Percentiles rank a stretch among this genome's conserved stretches.
These are phyloP conservation scores for Gnathonemus echidnorhynchus DNA, from an alignment of 2,113 vertebrate species.

Conservation along the genomic window DNA sequence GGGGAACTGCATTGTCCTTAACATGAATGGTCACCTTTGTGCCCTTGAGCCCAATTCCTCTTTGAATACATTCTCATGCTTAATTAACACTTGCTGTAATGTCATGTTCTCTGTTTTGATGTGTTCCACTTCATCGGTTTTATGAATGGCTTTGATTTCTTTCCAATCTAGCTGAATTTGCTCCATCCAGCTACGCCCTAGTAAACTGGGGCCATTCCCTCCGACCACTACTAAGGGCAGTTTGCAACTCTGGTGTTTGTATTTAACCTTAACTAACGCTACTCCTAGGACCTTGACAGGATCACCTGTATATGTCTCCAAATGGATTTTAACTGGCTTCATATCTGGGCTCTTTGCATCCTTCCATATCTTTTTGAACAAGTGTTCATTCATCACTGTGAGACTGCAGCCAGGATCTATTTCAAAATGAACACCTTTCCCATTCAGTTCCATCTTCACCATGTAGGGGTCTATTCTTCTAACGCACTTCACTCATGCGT, in stretches of 20 bases:
- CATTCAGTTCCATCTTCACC: not conserved
- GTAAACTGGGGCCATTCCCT: not conserved
- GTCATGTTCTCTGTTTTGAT: too few relatives aligned
- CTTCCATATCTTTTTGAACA: not conserved
- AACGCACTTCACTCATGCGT: not conserved
- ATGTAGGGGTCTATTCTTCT: constrained; percentile 7
- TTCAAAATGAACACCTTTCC: not conserved
- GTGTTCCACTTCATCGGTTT: too few relatives aligned
- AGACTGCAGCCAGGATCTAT: constrained; percentile 11
- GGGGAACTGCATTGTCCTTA: too few relatives aligned
- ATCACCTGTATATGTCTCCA: constrained; percentile 17
- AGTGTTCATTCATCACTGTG: not conserved
- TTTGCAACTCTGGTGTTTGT: too few relatives aligned
- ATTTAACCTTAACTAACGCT: not conserved
- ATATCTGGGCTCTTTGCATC: not conserved
- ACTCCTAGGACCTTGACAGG: not conserved
- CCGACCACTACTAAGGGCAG: too few relatives aligned
- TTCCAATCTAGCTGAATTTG: too few relatives aligned
- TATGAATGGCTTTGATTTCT: too few relatives aligned
- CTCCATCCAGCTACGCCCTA: too few relatives aligned
- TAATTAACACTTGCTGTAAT: too few relatives aligned
- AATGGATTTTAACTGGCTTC: not conserved
- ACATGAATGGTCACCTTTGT: too few relatives aligned
- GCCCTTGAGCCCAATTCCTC: too few relatives aligned
- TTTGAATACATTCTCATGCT: too few relatives aligned